These are phyloP conservation scores for Ctenicera cuprea DNA, from an alignment of 2,888 invertebrate genomes.

Conservation along the genomic window DNA sequence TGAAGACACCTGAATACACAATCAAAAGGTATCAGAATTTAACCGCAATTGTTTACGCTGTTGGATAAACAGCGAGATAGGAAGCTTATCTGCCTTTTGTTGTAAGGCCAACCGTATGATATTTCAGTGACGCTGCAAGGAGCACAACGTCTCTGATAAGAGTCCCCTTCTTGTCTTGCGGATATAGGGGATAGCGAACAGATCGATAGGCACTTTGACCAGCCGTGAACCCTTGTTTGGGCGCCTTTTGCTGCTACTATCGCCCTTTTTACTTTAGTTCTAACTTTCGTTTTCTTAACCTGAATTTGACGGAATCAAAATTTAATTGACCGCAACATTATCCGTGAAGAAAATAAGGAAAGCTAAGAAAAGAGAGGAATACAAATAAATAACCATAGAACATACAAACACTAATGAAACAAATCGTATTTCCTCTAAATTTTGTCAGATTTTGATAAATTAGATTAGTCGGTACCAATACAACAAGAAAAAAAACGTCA, in stretches of 20 bases:
- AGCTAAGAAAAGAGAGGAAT: no score
- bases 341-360: background rate
- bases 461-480: no score
- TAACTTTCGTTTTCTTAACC: slow-evolving; percentile 42
- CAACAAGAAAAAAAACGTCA: background rate
- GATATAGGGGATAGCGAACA: slow-evolving; percentile 22
- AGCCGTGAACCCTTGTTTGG: slow-evolving; percentile 46
- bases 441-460: no score
- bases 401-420: no score
- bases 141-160: background rate
- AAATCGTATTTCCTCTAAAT: no score
- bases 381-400: no score
- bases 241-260: slow-evolving; percentile 28
- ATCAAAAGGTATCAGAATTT: background rate
- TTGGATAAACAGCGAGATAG: slow-evolving; percentile 29
- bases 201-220: slow-evolving; percentile 48
- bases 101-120: slow-evolving; percentile 9
- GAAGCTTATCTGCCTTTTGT: slow-evolving; percentile 27
- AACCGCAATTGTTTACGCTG: slow-evolving; percentile 15
- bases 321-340: slow-evolving; percentile 12
- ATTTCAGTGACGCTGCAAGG: slow-evolving; percentile 16
- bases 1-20: slow-evolving; percentile 16
- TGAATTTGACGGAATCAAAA: slow-evolving; percentile 23
- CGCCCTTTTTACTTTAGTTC: slow-evolving; percentile 29
- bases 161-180: slow-evolving; percentile 19